phyloP scores from a whole-genome alignment of 2,113 vertebrate genomes.

The Cairina moschata region DNA sequence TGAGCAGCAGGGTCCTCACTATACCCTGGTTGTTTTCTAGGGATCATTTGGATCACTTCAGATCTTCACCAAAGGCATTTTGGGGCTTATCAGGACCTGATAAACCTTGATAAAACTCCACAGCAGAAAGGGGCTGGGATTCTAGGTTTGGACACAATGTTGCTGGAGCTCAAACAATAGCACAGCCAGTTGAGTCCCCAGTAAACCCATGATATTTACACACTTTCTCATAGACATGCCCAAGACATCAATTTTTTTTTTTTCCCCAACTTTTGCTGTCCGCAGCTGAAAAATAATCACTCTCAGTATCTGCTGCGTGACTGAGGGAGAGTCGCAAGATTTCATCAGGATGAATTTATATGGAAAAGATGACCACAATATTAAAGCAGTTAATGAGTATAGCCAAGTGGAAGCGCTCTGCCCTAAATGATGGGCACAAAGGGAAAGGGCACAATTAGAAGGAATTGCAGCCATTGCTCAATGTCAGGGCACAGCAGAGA shows the following conservation, averaged over 20 bases:
- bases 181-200: neutral
- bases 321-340: neutral
- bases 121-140: neutral
- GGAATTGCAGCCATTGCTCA: slow-evolving; percentile 67
- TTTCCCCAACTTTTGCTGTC: neutral
- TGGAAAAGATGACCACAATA: slow-evolving; percentile 39
- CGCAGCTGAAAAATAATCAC: neutral
- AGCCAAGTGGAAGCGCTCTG: slow-evolving; percentile 53
- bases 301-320: neutral
- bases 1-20: rapidly evolving
- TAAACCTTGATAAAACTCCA: neutral
- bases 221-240: neutral
- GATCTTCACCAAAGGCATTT: neutral
- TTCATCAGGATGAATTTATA: slow-evolving; percentile 29
- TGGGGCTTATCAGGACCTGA: neutral
- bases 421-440: slow-evolving; percentile 24
- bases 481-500: slow-evolving; percentile 41
- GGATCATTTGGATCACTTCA: neutral
- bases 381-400: slow-evolving; percentile 72
- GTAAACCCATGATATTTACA: neutral
- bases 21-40: neutral
- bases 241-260: neutral
- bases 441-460: slow-evolving; percentile 10
- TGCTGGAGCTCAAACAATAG: neutral
- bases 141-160: neutral